A percentile compares a stretch with the other conserved stretches of the same genome.
These are phyloP conservation scores for Ceyx erithaca DNA, from an alignment of 2,797 vertebrate genomes.

Conservation along the genomic window DNA sequence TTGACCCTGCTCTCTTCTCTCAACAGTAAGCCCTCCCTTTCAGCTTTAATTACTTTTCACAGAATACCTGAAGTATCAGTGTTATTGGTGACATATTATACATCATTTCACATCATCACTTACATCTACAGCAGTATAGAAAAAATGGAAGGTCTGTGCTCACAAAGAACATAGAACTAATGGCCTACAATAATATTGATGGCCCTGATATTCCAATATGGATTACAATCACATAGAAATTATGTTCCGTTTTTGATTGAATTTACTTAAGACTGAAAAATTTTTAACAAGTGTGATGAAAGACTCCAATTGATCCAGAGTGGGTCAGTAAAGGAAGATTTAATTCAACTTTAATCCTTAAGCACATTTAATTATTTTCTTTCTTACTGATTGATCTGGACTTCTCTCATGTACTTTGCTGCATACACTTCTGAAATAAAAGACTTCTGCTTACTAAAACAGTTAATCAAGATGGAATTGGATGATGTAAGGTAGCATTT, in stretches of 20 bases:
- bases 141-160: background rate
- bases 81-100: background rate
- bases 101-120: background rate
- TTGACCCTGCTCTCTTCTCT: background rate
- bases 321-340: background rate
- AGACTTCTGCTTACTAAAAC: background rate
- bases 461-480: background rate
- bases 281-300: background rate
- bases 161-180: background rate
- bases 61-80: background rate
- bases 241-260: background rate
- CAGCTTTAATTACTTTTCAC: background rate
- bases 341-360: background rate
- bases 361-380: background rate
- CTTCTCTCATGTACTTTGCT: background rate
- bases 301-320: background rate
- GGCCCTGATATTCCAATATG: background rate
- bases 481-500: background rate
- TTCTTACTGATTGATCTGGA: background rate
- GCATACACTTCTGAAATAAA: background rate
- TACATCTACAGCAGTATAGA: background rate
- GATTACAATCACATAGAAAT: background rate
- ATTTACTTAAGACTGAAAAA: background rate
- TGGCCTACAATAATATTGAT: background rate
- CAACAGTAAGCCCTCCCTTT: background rate